These are phyloP conservation scores for Brachystomella parvula DNA, from an alignment of 1,140 invertebrate species.

Conservation along the genomic window DNA sequence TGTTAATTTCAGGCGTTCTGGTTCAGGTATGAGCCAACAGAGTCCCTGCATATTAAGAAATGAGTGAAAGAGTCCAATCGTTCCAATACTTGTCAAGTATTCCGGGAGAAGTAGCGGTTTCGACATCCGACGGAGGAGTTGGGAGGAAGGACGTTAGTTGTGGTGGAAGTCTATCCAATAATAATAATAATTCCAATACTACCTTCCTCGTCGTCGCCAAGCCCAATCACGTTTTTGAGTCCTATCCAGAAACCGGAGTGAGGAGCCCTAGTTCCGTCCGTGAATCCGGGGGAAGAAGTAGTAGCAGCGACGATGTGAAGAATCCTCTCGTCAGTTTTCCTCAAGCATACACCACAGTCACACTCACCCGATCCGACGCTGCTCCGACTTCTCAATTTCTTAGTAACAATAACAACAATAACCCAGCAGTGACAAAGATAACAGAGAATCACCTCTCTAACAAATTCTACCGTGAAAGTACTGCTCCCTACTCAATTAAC, in stretches of 20 bases:
- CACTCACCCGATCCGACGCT: background rate
- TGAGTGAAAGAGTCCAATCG: slow-evolving; percentile 21
- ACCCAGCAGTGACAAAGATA: slow-evolving; percentile 21
- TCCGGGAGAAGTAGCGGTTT: background rate
- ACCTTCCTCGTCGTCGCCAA: background rate
- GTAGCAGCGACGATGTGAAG: background rate
- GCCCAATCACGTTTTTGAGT: background rate
- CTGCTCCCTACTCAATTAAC: slow-evolving; percentile 21
- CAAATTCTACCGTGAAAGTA: slow-evolving; percentile 20
- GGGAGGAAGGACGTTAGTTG: background rate
- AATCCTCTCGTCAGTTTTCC: background rate
- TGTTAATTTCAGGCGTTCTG: slow-evolving; percentile 21
- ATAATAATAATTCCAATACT: slow-evolving; percentile 18
- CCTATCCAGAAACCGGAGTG: background rate
- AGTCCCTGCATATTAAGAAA: slow-evolving; percentile 20
- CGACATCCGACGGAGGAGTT: background rate
- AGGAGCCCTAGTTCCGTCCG: background rate
- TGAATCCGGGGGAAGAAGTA: background rate
- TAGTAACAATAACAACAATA: slow-evolving; percentile 15
- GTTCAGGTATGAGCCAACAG: slow-evolving; percentile 33
- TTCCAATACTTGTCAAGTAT: background rate
- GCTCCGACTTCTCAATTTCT: background rate
- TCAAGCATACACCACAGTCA: background rate
- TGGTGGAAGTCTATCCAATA: slow-evolving; percentile 12
- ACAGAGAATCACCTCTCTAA: slow-evolving; percentile 34